Conservation (phyloP, 2,113 vertebrate species). For the Alaudala cheleensis region DNA sequence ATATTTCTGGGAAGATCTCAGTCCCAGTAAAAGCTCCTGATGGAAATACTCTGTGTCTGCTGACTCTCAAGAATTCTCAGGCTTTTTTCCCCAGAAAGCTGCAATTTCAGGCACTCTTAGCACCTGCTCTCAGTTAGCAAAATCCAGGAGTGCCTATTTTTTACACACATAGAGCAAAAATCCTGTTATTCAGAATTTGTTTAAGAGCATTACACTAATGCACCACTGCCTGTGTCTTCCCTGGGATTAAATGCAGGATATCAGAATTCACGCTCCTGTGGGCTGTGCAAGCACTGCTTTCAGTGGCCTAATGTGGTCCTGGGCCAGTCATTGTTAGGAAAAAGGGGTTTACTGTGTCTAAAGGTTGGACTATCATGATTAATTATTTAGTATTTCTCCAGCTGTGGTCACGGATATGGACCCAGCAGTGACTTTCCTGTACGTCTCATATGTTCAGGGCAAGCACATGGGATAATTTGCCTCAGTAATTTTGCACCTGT, state of each 20-base stretch:
- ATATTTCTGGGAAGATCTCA: background rate
- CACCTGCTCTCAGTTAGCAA: background rate
- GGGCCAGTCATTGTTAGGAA: background rate
- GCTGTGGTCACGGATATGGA: background rate
- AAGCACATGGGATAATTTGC: background rate
- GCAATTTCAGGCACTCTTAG: background rate
- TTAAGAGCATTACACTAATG: background rate
- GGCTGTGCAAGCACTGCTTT: background rate
- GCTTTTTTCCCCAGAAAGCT: constrained; percentile 2
- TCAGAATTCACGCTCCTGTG: background rate
- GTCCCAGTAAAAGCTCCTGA: background rate
- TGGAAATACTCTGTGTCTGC: background rate
- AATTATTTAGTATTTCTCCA: background rate
- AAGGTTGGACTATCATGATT: background rate
- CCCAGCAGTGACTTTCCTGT: background rate
- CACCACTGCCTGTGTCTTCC: background rate
- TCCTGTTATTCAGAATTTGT: background rate
- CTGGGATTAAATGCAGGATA: background rate
- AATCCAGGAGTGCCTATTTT: background rate
- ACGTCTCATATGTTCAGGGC: background rate
- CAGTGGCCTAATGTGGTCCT: background rate
- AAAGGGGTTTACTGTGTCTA: background rate
- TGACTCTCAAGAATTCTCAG: background rate
- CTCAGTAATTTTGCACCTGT: background rate
- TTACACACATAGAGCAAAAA: background rate